Percentiles rank a stretch among this genome's conserved stretches.
Evolutionary conservation across 2,888 invertebrate genomes (phyloP).

Genomic region (Stenodema calcarata): DNA sequence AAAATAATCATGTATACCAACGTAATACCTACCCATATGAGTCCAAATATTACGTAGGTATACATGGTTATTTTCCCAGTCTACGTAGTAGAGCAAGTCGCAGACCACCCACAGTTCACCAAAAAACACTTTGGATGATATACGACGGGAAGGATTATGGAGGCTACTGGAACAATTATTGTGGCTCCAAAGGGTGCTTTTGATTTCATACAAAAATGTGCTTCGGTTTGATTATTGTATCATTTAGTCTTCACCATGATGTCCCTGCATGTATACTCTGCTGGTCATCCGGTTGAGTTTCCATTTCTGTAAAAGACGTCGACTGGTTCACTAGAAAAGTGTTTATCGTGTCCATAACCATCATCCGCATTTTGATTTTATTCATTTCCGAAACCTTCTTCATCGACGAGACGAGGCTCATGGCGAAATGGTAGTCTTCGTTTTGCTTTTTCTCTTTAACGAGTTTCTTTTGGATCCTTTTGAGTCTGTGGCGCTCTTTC

Average conservation of each 20-base stretch:
- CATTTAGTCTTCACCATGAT: not conserved
- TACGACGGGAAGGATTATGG: too few relatives aligned
- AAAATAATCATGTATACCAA: too few relatives aligned
- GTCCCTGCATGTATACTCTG: not conserved
- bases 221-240: not conserved
- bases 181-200: not conserved
- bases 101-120: too few relatives aligned
- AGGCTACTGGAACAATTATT: too few relatives aligned
- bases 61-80: too few relatives aligned
- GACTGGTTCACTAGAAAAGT: conserved; percentile 11
- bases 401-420: conserved; percentile 36
- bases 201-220: not conserved
- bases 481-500: conserved; percentile 12
- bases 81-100: too few relatives aligned
- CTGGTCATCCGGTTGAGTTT: not conserved
- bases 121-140: too few relatives aligned
- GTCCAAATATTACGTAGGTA: too few relatives aligned
- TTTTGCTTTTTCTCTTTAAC: conserved; percentile 13
- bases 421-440: conserved; percentile 33
- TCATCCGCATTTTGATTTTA: conserved; percentile 33
- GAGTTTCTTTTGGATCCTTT: not conserved
- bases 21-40: too few relatives aligned
- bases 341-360: conserved; percentile 21
- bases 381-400: not conserved
- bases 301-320: conserved; percentile 5